A percentile compares a stretch with the other conserved stretches of the same genome.
These are phyloP conservation scores for Hapalemur alaotrensis DNA, from an alignment of 2,797 vertebrate species.

Conservation along the genomic window DNA sequence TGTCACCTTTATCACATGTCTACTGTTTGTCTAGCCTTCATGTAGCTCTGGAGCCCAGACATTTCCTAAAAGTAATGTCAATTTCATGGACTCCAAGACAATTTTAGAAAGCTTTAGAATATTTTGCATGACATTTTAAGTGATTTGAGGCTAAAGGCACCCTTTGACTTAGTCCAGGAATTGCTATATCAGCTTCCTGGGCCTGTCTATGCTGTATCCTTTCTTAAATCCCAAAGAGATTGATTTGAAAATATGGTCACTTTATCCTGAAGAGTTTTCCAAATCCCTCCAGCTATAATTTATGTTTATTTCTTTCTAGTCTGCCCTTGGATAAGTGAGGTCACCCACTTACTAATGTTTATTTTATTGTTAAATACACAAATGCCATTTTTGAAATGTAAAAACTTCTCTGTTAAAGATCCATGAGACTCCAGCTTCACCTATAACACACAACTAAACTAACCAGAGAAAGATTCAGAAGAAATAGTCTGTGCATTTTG, in stretches of 20 bases:
- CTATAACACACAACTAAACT: neutral
- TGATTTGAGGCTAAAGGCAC: neutral
- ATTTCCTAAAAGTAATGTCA: constrained; percentile 21
- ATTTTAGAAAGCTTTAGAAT: constrained; percentile 48
- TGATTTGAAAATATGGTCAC: constrained; percentile 40
- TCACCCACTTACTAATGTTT: neutral
- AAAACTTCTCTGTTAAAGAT: constrained; percentile 52
- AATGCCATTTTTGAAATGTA: constrained; percentile 36
- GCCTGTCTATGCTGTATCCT: neutral
- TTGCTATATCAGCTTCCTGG: neutral
- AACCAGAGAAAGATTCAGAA: constrained; percentile 45
- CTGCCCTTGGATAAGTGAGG: constrained; percentile 24
- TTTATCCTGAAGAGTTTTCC: constrained; percentile 27
- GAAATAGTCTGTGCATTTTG: constrained; percentile 31
- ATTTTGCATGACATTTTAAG: constrained; percentile 12
- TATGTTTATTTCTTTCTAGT: constrained; percentile 27
- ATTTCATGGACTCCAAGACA: neutral
- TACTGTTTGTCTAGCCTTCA: neutral
- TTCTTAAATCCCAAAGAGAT: neutral
- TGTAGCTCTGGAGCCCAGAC: neutral
- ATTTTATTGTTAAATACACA: constrained; percentile 48
- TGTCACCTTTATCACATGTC: neutral
- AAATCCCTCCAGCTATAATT: constrained; percentile 9
- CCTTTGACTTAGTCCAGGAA: neutral
- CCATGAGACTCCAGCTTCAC: neutral